Conservation (phyloP, 2,888 invertebrate genomes). For the Lepidocyrtoides sp. region DNA sequence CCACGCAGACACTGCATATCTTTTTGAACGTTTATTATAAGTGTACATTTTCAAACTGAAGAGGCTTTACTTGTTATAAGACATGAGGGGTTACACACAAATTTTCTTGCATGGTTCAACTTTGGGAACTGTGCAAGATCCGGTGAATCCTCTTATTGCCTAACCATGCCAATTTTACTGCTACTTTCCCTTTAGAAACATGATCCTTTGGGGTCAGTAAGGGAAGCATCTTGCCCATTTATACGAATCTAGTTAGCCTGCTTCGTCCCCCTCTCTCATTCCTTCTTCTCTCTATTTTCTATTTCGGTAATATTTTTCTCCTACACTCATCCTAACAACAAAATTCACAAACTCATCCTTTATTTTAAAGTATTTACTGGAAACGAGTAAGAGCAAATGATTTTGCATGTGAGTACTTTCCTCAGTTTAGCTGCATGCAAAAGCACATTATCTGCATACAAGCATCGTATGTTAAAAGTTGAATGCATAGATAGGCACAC, state of each 20-base stretch:
- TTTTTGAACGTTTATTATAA: too few species aligned
- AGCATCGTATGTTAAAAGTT: background rate
- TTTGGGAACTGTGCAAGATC: conserved; percentile 56
- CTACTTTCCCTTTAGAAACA: conserved; percentile 64
- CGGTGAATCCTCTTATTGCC: conserved; percentile 73
- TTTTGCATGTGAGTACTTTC: conserved; percentile 36
- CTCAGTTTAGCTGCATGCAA: conserved; percentile 22
- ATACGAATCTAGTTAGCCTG: conserved; percentile 68
- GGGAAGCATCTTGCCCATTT: conserved; percentile 69
- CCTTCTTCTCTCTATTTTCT: background rate
- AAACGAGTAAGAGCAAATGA: conserved; percentile 28
- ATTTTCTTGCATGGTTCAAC: conserved; percentile 68
- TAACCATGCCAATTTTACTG: conserved; percentile 74
- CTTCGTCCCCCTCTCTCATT: background rate
- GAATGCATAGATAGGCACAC: background rate
- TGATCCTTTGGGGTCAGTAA: conserved; percentile 77
- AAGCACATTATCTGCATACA: conserved; percentile 60
- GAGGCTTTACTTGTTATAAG: background rate
- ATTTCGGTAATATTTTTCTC: conserved; percentile 44
- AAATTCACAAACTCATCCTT: conserved; percentile 34
- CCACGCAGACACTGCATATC: too few species aligned
- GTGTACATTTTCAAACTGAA: background rate
- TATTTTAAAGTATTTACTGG: conserved; percentile 21
- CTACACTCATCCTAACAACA: background rate
- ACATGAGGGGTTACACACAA: conserved; percentile 62